Evolutionary conservation across 2,888 invertebrate genomes (phyloP).

Genomic region (Drosophila recens): DNA sequence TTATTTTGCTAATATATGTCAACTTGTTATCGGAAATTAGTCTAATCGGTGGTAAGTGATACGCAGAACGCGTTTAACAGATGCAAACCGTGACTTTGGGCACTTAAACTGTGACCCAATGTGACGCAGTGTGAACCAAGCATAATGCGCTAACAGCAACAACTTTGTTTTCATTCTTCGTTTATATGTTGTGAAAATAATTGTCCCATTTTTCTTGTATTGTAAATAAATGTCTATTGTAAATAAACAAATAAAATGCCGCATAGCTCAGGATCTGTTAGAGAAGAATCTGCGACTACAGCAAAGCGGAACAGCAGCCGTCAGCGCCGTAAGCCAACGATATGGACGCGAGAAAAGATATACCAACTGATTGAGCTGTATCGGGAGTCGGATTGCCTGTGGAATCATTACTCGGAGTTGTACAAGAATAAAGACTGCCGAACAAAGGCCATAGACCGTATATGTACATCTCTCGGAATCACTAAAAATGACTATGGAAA

Average conservation of each 20-base stretch:
- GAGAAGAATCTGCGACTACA: neutral
- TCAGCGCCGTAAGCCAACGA: slow-evolving; percentile 56
- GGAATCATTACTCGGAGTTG: slow-evolving; percentile 82
- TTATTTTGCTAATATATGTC: neutral
- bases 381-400: slow-evolving; percentile 82
- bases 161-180: slow-evolving; percentile 19
- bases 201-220: neutral
- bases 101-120: neutral
- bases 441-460: slow-evolving; percentile 77
- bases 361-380: slow-evolving; percentile 81
- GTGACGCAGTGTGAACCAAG: neutral
- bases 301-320: slow-evolving; percentile 26
- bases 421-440: slow-evolving; percentile 83
- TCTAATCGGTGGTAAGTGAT: no score
- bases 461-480: slow-evolving; percentile 76
- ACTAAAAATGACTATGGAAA: slow-evolving; percentile 83
- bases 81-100: neutral
- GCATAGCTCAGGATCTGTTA: slow-evolving; percentile 4
- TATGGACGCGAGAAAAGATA: slow-evolving; percentile 83
- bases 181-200: slow-evolving; percentile 2
- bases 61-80: neutral
- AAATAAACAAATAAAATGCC: slow-evolving; percentile 40
- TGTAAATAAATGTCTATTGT: neutral
- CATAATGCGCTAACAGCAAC: slow-evolving; percentile 5
- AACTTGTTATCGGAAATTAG: no score